Percentiles rank a stretch among this genome's conserved stretches.
phyloP scores from a whole-genome alignment of 2,113 vertebrate genomes.

The Mormyrus lacerda region DNA sequence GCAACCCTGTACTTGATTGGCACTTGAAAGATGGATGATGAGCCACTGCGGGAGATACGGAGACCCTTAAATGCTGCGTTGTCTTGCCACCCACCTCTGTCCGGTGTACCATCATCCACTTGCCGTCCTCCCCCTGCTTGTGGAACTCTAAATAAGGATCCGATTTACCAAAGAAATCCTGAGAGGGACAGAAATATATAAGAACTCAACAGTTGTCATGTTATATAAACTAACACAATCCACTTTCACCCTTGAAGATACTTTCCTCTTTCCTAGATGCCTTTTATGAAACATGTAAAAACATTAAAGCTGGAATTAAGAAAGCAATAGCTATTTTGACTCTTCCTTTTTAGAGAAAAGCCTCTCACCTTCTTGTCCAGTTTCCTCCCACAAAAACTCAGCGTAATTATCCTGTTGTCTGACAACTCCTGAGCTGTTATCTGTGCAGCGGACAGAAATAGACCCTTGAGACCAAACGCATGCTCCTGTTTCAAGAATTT shows the following conservation, averaged over 20 bases:
- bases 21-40: not conserved
- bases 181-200: constrained; percentile 15
- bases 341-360: not conserved
- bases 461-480: constrained; percentile 13
- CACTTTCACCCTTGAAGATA: not conserved
- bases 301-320: not conserved
- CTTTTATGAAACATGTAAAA: not conserved
- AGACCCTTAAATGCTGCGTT: not conserved
- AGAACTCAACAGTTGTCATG: not conserved
- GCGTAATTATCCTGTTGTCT: constrained; percentile 93
- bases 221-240: not conserved
- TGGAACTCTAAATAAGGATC: constrained; percentile 95
- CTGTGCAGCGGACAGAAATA: constrained; percentile 52
- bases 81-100: constrained; percentile 72
- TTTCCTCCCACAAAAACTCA: constrained; percentile 87
- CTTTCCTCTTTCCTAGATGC: no score
- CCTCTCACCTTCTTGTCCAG: constrained; percentile 89
- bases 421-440: constrained; percentile 94
- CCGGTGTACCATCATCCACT: constrained; percentile 98
- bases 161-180: constrained; percentile 98
- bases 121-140: constrained; percentile 86
- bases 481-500: not conserved
- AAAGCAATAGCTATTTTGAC: not conserved
- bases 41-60: not conserved
- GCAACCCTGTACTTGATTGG: not conserved